A percentile compares a stretch with the other conserved stretches of the same genome.
phyloP scores from a whole-genome alignment of 2,888 invertebrate genomes.

The Torymus tubicola region DNA sequence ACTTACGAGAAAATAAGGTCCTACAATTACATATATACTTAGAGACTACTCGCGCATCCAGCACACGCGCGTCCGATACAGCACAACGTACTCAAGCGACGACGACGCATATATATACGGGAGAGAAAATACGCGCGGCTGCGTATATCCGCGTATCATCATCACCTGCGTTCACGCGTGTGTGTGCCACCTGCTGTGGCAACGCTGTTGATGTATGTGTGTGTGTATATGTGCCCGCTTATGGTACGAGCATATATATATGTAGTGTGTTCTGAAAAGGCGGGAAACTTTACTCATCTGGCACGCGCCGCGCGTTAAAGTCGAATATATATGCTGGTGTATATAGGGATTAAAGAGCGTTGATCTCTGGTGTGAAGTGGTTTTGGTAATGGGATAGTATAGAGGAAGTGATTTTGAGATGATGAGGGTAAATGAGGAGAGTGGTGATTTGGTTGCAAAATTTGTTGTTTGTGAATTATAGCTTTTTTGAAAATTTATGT shows the following conservation, averaged over 20 bases:
- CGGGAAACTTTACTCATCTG: conserved; percentile 51
- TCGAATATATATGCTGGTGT: background rate
- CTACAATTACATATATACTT: too few species aligned
- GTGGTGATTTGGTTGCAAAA: too few species aligned
- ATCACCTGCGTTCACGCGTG: conserved; percentile 63
- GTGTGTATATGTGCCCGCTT: too few species aligned
- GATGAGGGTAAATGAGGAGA: too few species aligned
- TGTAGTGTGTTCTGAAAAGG: conserved; percentile 37
- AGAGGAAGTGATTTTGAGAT: too few species aligned
- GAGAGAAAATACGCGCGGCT: background rate
- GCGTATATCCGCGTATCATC: conserved; percentile 35
- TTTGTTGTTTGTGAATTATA: too few species aligned
- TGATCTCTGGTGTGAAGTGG: background rate
- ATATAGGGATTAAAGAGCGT: background rate
- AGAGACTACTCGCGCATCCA: conserved; percentile 40
- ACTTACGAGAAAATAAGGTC: too few species aligned
- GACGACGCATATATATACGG: too few species aligned
- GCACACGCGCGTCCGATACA: conserved; percentile 53
- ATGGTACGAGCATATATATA: too few species aligned
- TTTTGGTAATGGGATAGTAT: too few species aligned
- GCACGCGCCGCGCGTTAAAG: background rate
- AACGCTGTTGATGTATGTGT: too few species aligned
- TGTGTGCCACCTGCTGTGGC: conserved; percentile 63
- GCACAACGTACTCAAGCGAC: conserved; percentile 48
- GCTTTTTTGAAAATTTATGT: too few species aligned